Conservation (phyloP, 1,140 invertebrate genomes). For the Caenorhabditis brenneri region DNA sequence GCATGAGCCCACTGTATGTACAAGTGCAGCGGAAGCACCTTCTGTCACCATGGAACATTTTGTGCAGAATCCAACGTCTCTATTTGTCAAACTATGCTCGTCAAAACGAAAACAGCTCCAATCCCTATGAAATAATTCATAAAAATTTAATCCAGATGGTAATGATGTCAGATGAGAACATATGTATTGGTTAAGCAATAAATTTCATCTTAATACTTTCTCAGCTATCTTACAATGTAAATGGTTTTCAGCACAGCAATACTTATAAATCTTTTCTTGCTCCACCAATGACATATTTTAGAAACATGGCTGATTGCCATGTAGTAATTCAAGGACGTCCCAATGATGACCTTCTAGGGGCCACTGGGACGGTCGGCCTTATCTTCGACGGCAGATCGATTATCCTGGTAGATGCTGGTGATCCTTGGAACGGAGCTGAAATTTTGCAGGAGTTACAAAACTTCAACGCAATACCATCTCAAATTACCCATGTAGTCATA, state of each 20-base stretch:
- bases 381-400: not conserved
- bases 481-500: not conserved
- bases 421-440: conserved; percentile 18
- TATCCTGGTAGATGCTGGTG: not conserved
- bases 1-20: conserved; percentile 9
- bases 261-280: not conserved
- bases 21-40: conserved; percentile 18
- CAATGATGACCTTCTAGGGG: not conserved
- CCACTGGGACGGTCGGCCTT: not conserved
- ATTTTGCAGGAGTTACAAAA: not conserved
- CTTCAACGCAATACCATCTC: not conserved
- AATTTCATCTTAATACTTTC: not conserved
- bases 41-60: not conserved
- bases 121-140: not conserved
- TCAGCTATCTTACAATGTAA: too few species aligned
- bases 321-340: not conserved
- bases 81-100: not conserved
- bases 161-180: conserved; percentile 8
- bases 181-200: not conserved
- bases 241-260: too few species aligned
- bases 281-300: not conserved
- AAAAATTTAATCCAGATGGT: not conserved
- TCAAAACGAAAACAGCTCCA: not conserved
- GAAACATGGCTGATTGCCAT: not conserved
- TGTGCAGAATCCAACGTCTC: conserved; percentile 25